Conservation (phyloP, 2,888 invertebrate genomes). For the Meteorus colon region DNA sequence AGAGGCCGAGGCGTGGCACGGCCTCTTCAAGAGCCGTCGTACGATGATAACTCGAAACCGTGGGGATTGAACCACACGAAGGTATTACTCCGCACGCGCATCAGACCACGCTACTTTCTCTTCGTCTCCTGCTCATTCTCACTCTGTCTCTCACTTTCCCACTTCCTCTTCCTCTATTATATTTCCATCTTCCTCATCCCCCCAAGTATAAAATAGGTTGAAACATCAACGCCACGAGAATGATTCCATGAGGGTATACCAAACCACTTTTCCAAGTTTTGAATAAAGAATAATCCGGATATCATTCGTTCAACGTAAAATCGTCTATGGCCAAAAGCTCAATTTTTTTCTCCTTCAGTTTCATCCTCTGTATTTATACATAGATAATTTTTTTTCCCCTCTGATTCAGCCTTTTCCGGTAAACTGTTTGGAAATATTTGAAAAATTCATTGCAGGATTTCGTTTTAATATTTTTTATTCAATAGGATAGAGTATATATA, state of each 20-base stretch:
- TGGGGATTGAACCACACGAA: slow-evolving; percentile 31
- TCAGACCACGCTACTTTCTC: background rate
- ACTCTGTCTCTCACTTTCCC: background rate
- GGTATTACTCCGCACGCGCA: slow-evolving; percentile 29
- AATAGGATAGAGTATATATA: no score
- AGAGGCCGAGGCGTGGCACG: slow-evolving; percentile 30
- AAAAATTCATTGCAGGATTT: no score
- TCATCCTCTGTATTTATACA: slow-evolving; percentile 26
- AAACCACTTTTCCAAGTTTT: slow-evolving; percentile 38
- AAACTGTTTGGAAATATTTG: no score
- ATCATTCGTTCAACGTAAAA: slow-evolving; percentile 55
- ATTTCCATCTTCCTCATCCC: background rate
- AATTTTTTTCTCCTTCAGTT: slow-evolving; percentile 40
- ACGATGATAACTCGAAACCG: slow-evolving; percentile 30
- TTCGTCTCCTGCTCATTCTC: background rate
- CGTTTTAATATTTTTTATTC: no score
- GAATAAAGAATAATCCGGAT: slow-evolving; percentile 57
- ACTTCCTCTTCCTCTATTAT: background rate
- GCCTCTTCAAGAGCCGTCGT: slow-evolving; percentile 24
- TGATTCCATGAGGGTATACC: slow-evolving; percentile 20
- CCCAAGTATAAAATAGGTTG: slow-evolving; percentile 2
- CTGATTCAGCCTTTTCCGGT: no score
- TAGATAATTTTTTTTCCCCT: no score
- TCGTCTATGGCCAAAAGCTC: slow-evolving; percentile 49
- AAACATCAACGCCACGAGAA: background rate